These are phyloP conservation scores for Linyphia triangularis DNA, from an alignment of 2,888 invertebrate genomes.

Conservation along the genomic window DNA sequence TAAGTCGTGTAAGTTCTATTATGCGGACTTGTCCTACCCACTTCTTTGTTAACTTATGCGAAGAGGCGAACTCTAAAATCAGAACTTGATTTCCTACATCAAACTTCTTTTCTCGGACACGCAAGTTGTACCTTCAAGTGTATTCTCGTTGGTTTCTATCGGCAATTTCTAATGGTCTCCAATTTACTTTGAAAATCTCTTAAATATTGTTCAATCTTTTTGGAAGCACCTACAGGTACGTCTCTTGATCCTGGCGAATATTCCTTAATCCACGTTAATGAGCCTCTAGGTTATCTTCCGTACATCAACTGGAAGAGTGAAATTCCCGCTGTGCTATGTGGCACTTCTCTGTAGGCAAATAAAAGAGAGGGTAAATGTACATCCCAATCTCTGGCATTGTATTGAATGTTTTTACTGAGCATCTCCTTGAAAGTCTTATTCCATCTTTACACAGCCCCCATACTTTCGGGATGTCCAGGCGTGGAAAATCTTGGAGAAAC, in stretches of 20 bases:
- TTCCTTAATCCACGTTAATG: neutral
- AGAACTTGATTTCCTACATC: constrained; percentile 7
- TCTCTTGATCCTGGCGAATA: constrained; percentile 10
- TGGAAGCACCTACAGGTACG: neutral
- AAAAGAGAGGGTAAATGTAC: neutral
- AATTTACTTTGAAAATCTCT: neutral
- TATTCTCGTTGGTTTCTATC: neutral
- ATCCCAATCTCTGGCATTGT: constrained; percentile 21
- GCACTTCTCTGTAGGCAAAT: constrained; percentile 15
- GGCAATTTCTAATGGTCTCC: neutral
- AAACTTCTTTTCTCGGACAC: neutral
- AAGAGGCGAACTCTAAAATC: neutral
- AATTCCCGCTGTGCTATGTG: constrained; percentile 15
- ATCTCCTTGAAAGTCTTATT: constrained; percentile 45
- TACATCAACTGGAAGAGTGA: constrained; percentile 30
- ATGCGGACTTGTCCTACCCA: constrained; percentile 15
- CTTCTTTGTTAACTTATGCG: neutral
- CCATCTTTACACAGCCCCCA: constrained; percentile 10
- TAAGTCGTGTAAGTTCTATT: constrained; percentile 4
- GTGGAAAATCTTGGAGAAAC: constrained; percentile 3
- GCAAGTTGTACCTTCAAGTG: neutral
- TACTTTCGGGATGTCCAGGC: constrained; percentile 13
- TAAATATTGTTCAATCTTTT: neutral
- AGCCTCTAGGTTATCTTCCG: constrained; percentile 1
- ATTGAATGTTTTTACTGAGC: constrained; percentile 7